Conservation (phyloP, 2,113 vertebrate genomes). For the Capra hircus region DNA sequence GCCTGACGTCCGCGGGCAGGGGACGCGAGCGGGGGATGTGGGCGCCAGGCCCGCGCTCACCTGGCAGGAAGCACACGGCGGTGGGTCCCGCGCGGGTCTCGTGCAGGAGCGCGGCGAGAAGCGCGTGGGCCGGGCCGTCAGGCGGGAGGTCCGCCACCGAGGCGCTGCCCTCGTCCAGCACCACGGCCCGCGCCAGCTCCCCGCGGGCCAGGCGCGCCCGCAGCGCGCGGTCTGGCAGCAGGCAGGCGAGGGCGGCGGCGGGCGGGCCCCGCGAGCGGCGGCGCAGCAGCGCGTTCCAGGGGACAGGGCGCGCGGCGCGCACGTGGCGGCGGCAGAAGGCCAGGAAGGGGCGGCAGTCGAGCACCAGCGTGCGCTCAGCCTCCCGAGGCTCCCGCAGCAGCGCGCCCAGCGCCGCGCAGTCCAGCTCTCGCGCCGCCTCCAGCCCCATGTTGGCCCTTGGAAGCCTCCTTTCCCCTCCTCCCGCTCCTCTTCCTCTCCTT, state of each 20-base stretch:
- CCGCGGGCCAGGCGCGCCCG: slow-evolving; percentile 80
- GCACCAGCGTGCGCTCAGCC: slow-evolving; percentile 78
- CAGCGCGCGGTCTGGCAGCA: slow-evolving; percentile 85
- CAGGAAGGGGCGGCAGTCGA: slow-evolving; percentile 90
- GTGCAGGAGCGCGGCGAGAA: slow-evolving; percentile 82
- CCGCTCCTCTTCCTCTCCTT: neutral
- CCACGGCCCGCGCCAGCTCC: slow-evolving; percentile 81
- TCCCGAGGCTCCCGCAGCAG: slow-evolving; percentile 81
- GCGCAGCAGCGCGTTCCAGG: slow-evolving; percentile 89
- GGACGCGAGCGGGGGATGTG: neutral
- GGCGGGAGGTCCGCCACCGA: slow-evolving; percentile 75
- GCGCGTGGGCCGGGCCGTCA: slow-evolving; percentile 82
- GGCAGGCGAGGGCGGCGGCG: slow-evolving; percentile 83
- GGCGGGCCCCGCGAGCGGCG: slow-evolving; percentile 82
- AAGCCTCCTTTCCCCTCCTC: neutral
- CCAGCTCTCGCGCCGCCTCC: slow-evolving; percentile 76
- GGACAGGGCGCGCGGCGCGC: slow-evolving; percentile 82
- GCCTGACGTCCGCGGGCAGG: too few species aligned
- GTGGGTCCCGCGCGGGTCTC: slow-evolving; percentile 75
- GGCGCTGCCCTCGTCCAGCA: slow-evolving; percentile 83
- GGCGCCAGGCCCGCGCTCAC: slow-evolving; percentile 64
- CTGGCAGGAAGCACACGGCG: slow-evolving; percentile 85
- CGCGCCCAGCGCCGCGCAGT: slow-evolving; percentile 77
- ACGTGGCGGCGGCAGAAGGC: slow-evolving; percentile 83
- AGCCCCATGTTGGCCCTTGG: slow-evolving; percentile 32